phyloP scores from a whole-genome alignment of 2,113 vertebrate species.

The Pelecanus crispus region DNA sequence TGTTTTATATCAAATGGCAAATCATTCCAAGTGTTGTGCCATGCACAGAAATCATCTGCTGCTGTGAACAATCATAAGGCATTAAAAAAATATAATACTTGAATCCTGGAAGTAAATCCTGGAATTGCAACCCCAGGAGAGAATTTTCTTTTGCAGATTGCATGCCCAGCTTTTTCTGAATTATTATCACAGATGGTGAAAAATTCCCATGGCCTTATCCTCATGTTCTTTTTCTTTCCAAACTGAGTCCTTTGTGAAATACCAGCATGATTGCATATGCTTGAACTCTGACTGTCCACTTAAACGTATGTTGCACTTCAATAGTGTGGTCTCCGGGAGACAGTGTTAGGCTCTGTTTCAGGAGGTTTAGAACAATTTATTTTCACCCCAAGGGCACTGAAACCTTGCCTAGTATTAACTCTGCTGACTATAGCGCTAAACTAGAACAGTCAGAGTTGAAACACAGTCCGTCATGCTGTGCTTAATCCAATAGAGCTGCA shows the following conservation, averaged over 20 bases:
- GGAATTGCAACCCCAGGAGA: not conserved
- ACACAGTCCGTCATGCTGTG: not conserved
- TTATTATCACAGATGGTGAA: constrained; percentile 60
- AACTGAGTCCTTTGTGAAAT: constrained; percentile 41
- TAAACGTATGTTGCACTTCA: constrained; percentile 43
- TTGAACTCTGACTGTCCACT: constrained; percentile 59
- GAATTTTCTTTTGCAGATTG: constrained; percentile 19
- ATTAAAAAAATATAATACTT: not conserved
- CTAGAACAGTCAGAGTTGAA: not conserved
- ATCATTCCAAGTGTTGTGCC: not conserved
- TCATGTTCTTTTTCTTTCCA: constrained; percentile 37
- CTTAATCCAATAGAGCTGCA: not conserved
- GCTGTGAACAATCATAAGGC: not conserved
- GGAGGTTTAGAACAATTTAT: constrained; percentile 9
- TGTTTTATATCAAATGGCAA: not conserved
- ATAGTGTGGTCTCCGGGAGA: not conserved
- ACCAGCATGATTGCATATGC: constrained; percentile 27
- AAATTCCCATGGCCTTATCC: constrained; percentile 44
- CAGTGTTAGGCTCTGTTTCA: constrained; percentile 2
- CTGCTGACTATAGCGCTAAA: not conserved
- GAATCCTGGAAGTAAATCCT: constrained; percentile 5
- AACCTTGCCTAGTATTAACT: not conserved
- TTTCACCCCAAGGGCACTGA: constrained; percentile 18
- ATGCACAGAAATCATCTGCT: not conserved
- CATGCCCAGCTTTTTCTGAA: constrained; percentile 20